Evolutionary conservation across 1,140 invertebrate species (phyloP).

Genomic region (Drosophila obscura): DNA sequence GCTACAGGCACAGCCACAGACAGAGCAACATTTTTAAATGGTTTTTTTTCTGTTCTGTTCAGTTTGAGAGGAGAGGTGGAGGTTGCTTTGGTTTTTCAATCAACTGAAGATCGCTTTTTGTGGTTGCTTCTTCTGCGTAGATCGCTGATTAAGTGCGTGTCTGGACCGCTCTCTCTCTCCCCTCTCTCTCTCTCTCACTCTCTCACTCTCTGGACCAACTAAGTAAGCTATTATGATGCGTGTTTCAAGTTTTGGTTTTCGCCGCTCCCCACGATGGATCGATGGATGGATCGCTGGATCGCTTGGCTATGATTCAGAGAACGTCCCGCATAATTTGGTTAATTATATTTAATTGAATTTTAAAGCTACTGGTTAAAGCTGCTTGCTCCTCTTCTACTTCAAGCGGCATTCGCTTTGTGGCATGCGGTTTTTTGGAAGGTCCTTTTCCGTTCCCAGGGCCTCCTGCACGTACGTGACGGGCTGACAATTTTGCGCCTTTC

Average conservation of each 20-base stretch:
- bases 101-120: slow-evolving; percentile 21
- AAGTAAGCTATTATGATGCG: slow-evolving; percentile 81
- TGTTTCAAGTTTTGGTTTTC: slow-evolving; percentile 52
- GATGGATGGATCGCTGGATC: slow-evolving; percentile 5
- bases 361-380: slow-evolving; percentile 73
- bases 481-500: slow-evolving; percentile 72
- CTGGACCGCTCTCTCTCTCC: not conserved
- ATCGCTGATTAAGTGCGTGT: slow-evolving; percentile 76
- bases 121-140: slow-evolving; percentile 43
- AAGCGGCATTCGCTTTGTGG: slow-evolving; percentile 5
- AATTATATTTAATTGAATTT: slow-evolving; percentile 83
- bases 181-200: not conserved
- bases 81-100: slow-evolving; percentile 23
- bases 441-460: slow-evolving; percentile 45
- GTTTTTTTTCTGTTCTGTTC: slow-evolving; percentile 25
- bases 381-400: not conserved
- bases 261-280: not conserved
- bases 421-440: slow-evolving; percentile 4
- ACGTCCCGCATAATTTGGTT: slow-evolving; percentile 78
- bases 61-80: slow-evolving; percentile 5
- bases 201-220: slow-evolving; percentile 36
- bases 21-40: slow-evolving; percentile 67
- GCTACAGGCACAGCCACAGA: slow-evolving; percentile 13
- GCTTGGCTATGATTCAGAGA: slow-evolving; percentile 64
- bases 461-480: slow-evolving; percentile 42